Evolutionary conservation across 1,140 invertebrate species (phyloP).

Genomic region (Drosophila punjabiensis): DNA sequence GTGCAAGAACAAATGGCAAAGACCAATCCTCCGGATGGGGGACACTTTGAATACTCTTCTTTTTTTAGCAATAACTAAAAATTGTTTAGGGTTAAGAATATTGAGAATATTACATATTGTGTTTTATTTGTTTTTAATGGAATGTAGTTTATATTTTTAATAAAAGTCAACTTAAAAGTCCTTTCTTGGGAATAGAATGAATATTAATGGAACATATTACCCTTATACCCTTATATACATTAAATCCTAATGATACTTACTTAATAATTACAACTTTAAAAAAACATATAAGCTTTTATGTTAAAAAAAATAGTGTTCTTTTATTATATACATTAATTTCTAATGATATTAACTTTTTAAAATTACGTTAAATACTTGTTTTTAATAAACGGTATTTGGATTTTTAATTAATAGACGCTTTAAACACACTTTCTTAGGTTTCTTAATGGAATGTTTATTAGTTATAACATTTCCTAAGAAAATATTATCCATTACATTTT

Average conservation of each 20-base stretch:
- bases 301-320: too few species aligned
- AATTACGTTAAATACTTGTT: background rate
- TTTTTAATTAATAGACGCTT: background rate
- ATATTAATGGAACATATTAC: too few species aligned
- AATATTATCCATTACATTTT: too few species aligned
- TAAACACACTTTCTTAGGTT: background rate
- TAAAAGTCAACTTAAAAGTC: background rate
- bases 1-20: constrained; percentile 24
- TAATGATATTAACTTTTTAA: background rate
- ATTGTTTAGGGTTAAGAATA: background rate
- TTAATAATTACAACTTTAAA: too few species aligned
- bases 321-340: too few species aligned
- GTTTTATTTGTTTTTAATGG: background rate
- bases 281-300: too few species aligned
- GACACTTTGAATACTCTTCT: constrained; percentile 1
- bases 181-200: background rate
- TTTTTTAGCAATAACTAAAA: background rate
- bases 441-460: too few species aligned
- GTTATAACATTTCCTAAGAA: too few species aligned
- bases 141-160: background rate
- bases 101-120: background rate
- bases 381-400: background rate
- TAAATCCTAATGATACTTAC: too few species aligned
- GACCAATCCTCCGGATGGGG: background rate
- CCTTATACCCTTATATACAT: too few species aligned